Percentiles rank a stretch among this genome's conserved stretches.
Evolutionary conservation across 2,888 invertebrate species (phyloP).

Genomic region (Nomada ruficornis): DNA sequence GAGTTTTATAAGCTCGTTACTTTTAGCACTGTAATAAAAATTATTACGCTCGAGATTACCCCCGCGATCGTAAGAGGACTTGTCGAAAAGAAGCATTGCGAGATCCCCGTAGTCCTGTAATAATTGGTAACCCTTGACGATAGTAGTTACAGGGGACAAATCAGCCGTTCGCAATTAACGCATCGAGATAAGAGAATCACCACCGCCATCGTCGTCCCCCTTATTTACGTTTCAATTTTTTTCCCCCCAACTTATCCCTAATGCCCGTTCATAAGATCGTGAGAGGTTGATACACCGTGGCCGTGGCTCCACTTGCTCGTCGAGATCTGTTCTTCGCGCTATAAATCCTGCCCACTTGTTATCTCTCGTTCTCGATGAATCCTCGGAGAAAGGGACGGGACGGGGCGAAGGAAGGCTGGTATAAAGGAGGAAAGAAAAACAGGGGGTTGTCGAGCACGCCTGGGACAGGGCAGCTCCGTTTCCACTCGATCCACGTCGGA

Average conservation of each 20-base stretch:
- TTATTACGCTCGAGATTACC: no score
- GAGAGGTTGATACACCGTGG: constrained; percentile 48
- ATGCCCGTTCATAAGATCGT: constrained; percentile 38
- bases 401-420: constrained; percentile 11
- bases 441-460: constrained; percentile 26
- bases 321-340: constrained; percentile 54
- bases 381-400: constrained; percentile 23
- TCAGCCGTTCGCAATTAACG: no score
- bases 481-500: constrained; percentile 24
- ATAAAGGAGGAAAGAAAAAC: constrained; percentile 29
- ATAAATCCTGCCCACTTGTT: constrained; percentile 58
- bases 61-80: no score
- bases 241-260: not conserved
- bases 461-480: constrained; percentile 17
- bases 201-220: not conserved
- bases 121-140: no score
- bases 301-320: constrained; percentile 10
- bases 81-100: no score
- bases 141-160: no score
- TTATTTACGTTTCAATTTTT: constrained; percentile 47
- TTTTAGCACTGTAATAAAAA: no score
- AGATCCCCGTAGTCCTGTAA: no score
- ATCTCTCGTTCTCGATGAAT: constrained; percentile 55
- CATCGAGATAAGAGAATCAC: not conserved
- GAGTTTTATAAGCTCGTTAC: no score